Conservation (phyloP, 2,797 vertebrate species). For the Acipenser transmontanus region DNA sequence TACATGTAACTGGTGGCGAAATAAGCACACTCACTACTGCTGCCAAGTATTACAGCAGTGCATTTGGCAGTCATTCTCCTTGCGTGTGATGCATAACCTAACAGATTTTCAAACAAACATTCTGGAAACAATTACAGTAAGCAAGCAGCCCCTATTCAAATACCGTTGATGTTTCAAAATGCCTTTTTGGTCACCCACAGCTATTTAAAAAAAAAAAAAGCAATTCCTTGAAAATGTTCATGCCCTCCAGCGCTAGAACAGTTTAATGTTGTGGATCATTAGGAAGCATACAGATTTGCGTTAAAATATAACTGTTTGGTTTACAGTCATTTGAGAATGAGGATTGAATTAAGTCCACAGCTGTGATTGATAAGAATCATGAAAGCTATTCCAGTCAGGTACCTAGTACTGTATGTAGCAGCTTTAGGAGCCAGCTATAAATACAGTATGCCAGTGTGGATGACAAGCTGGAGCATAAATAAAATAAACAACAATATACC, state of each 20-base stretch:
- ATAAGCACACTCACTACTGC: slow-evolving; percentile 28
- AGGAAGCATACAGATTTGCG: slow-evolving; percentile 45
- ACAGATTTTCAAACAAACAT: slow-evolving; percentile 56
- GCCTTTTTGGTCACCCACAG: slow-evolving; percentile 42
- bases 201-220: slow-evolving; percentile 13
- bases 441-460: not conserved
- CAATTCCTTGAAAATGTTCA: not conserved
- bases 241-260: slow-evolving; percentile 27
- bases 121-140: slow-evolving; percentile 67
- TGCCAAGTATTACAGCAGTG: slow-evolving; percentile 44
- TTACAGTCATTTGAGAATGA: slow-evolving; percentile 47
- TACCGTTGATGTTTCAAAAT: slow-evolving; percentile 48
- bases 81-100: slow-evolving; percentile 41
- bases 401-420: not conserved
- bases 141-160: slow-evolving; percentile 44
- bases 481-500: no score
- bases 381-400: slow-evolving; percentile 7
- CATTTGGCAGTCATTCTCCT: slow-evolving; percentile 40
- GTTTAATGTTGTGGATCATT: slow-evolving; percentile 56
- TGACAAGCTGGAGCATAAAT: not conserved
- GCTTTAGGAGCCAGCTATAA: not conserved
- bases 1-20: slow-evolving; percentile 41
- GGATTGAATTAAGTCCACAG: slow-evolving; percentile 41
- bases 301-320: slow-evolving; percentile 54
- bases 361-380: slow-evolving; percentile 29